Base-by-base conservation (phyloP, 2,888 invertebrate genomes). In the Slavum lentiscoides region DNA sequence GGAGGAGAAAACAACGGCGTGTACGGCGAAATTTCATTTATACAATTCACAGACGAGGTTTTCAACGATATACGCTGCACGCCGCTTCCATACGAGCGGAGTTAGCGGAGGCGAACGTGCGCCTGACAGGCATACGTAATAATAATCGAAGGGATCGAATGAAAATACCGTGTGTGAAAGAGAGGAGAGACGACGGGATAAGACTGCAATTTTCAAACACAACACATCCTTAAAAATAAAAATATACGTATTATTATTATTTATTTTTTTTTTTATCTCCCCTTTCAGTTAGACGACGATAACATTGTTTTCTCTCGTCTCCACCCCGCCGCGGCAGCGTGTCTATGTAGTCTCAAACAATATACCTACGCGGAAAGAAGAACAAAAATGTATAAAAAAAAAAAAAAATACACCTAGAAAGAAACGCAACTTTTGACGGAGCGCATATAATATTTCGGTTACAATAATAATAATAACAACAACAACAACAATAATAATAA, bases 121-220 rank as follows among this genome's bases (percentile, higher is more conserved):
- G 68, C 69, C 77, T 69, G 77, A 68, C 61, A 61, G 59, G 77
- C 77, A 77, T 77, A 69, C 77, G 13, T 74, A 74, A 77, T 77
- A 74, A 77, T 77, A 77, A 53, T 77, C 77, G 67, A 61, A 68
- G 30, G 69, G 69, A 77, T 49, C 59, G 62, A 76, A 69, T 9
- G 53, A 30, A 62, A 43, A 75, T 43, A 66, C 30, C 7, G 39
- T 19, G n/a, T 4, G 37, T 11, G 69, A 69, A 30, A 30, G 30
- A 30, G 30, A 30, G 30, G 30, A 1, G 30, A 4, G 21, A 39
- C 17, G 70, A 43, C 59, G 69, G 39, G 61, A 21, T 61, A 62
- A 77, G 61, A 49, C 62, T 39, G 53, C 69, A 68, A 62, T 69
- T 69, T 69, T n/a, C 59, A 37, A 77, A 77, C 61, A 62, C 69